Evolutionary conservation across 2,888 invertebrate species (phyloP).

Genomic region (Agriopis aurantiaria): DNA sequence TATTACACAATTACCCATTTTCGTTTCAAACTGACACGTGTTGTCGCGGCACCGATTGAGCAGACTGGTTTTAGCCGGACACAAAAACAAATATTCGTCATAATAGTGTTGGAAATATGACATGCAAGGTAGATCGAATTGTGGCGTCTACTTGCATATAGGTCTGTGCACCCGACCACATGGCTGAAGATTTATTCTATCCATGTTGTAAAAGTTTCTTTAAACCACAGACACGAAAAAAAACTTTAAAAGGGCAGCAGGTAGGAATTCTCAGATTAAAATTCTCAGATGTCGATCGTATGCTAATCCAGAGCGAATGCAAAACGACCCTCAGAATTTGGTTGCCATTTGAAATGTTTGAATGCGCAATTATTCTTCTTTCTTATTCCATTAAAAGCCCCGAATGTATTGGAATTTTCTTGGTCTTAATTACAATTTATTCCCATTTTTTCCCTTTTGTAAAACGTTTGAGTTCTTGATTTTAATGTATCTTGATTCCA

Average conservation of each 20-base stretch:
- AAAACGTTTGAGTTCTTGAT: constrained; percentile 4
- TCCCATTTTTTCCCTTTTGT: background rate
- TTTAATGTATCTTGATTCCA: background rate
- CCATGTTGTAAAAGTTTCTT: background rate
- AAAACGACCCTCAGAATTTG: constrained; percentile 18
- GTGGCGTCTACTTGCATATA: too few relatives aligned
- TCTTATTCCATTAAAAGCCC: constrained; percentile 11
- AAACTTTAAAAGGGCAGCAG: constrained; percentile 19
- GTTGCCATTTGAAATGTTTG: constrained; percentile 18
- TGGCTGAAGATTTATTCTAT: too few relatives aligned
- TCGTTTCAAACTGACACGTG: too few relatives aligned
- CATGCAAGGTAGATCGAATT: too few relatives aligned
- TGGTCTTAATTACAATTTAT: constrained; percentile 10
- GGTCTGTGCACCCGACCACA: too few relatives aligned
- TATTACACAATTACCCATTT: too few relatives aligned
- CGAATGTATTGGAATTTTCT: constrained; percentile 18
- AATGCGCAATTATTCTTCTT: constrained; percentile 24
- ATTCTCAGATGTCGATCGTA: constrained; percentile 47
- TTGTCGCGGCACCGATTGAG: too few relatives aligned
- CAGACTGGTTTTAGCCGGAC: too few relatives aligned
- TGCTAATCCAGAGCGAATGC: constrained; percentile 44
- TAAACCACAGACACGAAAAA: background rate
- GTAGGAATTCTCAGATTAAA: constrained; percentile 26
- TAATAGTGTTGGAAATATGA: too few relatives aligned
- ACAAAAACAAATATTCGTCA: too few relatives aligned